Evolutionary conservation across 2,888 invertebrate genomes (phyloP), one percentile per base, ranked within the genome.

Genomic region (Leptopilina drosophilae): DNA sequence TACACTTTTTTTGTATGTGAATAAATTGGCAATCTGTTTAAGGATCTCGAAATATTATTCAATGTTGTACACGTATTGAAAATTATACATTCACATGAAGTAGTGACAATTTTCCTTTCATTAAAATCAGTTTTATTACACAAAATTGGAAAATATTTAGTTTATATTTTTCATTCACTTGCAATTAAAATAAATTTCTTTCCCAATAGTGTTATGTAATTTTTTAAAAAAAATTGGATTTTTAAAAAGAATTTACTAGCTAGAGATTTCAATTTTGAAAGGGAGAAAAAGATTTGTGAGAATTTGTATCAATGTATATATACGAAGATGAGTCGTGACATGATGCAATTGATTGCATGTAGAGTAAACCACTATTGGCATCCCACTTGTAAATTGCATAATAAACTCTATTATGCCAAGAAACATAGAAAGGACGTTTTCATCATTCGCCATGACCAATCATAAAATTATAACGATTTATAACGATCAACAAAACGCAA

Each of bases 301-400:
- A 80, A 83, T 84, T 77, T 84, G 83, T 85, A 86, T 84, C 83
- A 84, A 80, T 33, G 33, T 33, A 33, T 2, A 33, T 81, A 80
- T 76, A 80, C 81, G 77, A 85, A 83, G 83, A 85, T 84, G 84
- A 78, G 77, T 78, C 79, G 80, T 78, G 78, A 81, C 76, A 77
- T 84, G 82, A 78, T 77, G 83, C 82, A 85, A 84, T 79, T 81
- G 80, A 78, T 81, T 82, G 84, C 83, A 82, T 83, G 81, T 83
- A 83, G 83, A 82, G 81, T 84, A 83, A 83, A 78, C 76, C 77
- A 64, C 76, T 69, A 78, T 79, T 69, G 75, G 53, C 80, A 73
- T 82, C 80, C 81, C 82, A 82, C 84, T 82, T 84, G 79, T 79
- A 80, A 77, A 49, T 85, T 86, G 80, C 85, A 81, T 79, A 85